Evolutionary conservation across 1,140 invertebrate species (phyloP).

Genomic region (Drosophila baimaii): DNA sequence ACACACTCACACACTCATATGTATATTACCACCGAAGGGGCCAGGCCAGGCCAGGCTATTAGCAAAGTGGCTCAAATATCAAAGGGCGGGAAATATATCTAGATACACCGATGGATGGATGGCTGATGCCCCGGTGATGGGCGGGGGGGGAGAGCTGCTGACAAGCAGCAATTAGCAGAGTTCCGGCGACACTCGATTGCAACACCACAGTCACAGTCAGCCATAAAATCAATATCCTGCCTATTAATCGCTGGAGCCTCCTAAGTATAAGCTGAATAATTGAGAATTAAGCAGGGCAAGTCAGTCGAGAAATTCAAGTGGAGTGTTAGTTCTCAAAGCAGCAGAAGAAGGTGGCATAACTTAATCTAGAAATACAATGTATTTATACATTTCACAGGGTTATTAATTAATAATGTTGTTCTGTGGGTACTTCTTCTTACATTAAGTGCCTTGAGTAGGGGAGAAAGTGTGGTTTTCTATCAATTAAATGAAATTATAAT

Average conservation of each 20-base stretch:
- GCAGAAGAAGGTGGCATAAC: too few species aligned
- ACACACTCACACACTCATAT: too few species aligned
- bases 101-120: conserved; percentile 8
- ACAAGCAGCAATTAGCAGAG: conserved; percentile 70
- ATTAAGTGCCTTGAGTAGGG: too few species aligned
- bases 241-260: not conserved
- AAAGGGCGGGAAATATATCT: conserved; percentile 55
- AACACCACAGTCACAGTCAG: not conserved
- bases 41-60: conserved; percentile 68
- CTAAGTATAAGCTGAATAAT: not conserved
- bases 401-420: too few species aligned
- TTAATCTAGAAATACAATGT: too few species aligned
- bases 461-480: too few species aligned
- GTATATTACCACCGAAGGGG: not conserved
- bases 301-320: too few species aligned
- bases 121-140: not conserved
- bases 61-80: conserved; percentile 79
- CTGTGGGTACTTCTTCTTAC: too few species aligned
- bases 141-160: conserved; percentile 15
- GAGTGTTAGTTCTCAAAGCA: too few species aligned
- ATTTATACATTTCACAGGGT: not conserved
- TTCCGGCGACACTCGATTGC: conserved; percentile 19
- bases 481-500: too few species aligned
- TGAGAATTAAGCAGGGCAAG: too few species aligned
- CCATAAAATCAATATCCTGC: not conserved